Percentiles rank a stretch among this genome's conserved stretches.
phyloP scores from a whole-genome alignment of 2,888 invertebrate species.

The Brachypterus glaber region DNA sequence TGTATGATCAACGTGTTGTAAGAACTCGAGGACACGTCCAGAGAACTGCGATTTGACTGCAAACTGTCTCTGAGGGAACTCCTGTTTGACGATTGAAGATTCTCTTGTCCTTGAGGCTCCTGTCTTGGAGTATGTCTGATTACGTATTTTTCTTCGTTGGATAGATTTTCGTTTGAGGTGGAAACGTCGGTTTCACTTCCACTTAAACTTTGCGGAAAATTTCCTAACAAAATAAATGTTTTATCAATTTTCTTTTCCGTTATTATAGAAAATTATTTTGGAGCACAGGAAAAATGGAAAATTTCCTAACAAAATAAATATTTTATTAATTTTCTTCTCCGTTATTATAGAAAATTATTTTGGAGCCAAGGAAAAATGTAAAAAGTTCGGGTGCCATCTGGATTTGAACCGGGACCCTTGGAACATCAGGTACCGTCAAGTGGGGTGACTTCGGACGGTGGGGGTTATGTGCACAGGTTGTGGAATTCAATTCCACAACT shows the following conservation, averaged over 20 bases:
- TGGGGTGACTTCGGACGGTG: too few species aligned
- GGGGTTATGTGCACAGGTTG: too few species aligned
- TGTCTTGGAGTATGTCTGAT: constrained; percentile 74
- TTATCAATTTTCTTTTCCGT: too few species aligned
- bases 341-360: constrained; percentile 12
- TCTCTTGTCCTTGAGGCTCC: constrained; percentile 89
- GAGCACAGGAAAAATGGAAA: not conserved
- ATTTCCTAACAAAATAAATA: not conserved
- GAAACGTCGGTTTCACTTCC: constrained; percentile 87
- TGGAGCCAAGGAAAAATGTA: not conserved
- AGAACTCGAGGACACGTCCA: constrained; percentile 68
- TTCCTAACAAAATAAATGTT: constrained; percentile 26
- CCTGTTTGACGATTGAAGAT: constrained; percentile 51
- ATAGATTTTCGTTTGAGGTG: constrained; percentile 82
- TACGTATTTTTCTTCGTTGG: constrained; percentile 74
- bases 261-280: constrained; percentile 11
- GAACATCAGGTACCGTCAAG: too few species aligned
- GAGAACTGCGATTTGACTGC: constrained; percentile 55
- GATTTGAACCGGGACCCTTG: too few species aligned
- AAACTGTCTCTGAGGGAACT: constrained; percentile 52
- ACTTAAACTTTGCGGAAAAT: constrained; percentile 63
- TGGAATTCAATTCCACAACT: too few species aligned
- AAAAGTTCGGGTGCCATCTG: too few species aligned
- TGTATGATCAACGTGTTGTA: constrained; percentile 80
- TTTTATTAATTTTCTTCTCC: too few species aligned